Evolutionary conservation across 2,888 invertebrate species (phyloP), one percentile per base, ranked within the genome.

Genomic region (Ophraella communa): DNA sequence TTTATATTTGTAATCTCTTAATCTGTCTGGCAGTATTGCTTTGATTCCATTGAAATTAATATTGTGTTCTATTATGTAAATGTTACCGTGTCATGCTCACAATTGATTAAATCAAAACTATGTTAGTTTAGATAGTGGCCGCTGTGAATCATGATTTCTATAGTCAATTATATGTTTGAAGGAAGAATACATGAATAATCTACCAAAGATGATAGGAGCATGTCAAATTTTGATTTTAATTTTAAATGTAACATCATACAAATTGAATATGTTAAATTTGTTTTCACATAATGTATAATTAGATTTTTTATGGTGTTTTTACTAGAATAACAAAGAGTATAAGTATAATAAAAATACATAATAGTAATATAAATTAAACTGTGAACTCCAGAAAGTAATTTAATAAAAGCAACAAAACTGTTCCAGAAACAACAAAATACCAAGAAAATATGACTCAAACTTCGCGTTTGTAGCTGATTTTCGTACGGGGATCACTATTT

Each of bases 71-170:
- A 45, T 45, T 23, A 47, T 47, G 47, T 47, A 47, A 47, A 23
- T 47, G 7, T 47, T 42, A 23, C 47, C 23, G 23, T 47, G 47
- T 23, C 47, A 47, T 47, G n/a, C 23, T 47, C n/a, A 47, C 47
- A 47, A n/a, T 14, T 47, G 47, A 47, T 47, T 47, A 23, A 47
- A 47, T 47, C 47, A 47, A 23, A 23, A 10, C 21, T 23, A 23
- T 23, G 45, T 45, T 21, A 45, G 8, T 44, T 44, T 18, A 7
- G 44, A 44, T 20, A n/a, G 8, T 10, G 20, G n/a, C 45, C 20
- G 45, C 45, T 21, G 20, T 21, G 21, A 45, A 45, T 18, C 45
- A 20, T 8, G 11, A 20, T 45, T n/a, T 21, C 21, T 20, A 10
- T 11, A 10, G 45, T 45, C 45, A 21, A 45, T 45, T 45, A 45